Evolutionary conservation across 2,888 invertebrate species (phyloP).

Genomic region (Limnephilus auricula): DNA sequence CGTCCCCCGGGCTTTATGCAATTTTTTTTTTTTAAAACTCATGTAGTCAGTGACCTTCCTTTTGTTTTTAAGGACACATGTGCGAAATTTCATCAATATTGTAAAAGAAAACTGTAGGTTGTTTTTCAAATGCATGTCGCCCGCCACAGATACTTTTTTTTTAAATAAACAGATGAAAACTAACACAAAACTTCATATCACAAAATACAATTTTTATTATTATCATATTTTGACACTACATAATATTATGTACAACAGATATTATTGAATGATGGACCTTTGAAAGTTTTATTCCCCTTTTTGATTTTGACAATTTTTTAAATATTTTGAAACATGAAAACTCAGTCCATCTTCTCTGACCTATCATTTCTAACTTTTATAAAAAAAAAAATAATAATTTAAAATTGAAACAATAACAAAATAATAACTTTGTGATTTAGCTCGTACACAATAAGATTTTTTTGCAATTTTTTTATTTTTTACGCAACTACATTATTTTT

Average conservation of each 20-base stretch:
- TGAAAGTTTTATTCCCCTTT: neutral
- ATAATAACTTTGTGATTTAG: constrained; percentile 3
- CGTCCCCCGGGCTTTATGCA: too few species aligned
- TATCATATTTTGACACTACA: neutral
- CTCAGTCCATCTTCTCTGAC: neutral
- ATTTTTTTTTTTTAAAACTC: too few species aligned
- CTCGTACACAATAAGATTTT: neutral
- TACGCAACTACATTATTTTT: neutral
- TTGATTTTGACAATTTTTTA: neutral
- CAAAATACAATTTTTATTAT: neutral
- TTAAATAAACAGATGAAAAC: neutral
- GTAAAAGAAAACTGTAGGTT: too few species aligned
- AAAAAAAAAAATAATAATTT: neutral
- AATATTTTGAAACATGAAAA: neutral
- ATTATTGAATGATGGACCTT: neutral
- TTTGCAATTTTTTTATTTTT: neutral
- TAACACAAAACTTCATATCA: neutral
- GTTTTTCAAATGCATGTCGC: neutral
- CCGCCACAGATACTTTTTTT: too few species aligned
- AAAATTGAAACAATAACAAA: neutral
- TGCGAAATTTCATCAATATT: too few species aligned
- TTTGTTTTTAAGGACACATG: too few species aligned
- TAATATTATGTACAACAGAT: neutral
- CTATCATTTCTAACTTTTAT: neutral
- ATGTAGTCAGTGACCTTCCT: too few species aligned